A percentile compares a stretch with the other conserved stretches of the same genome.
Conservation (phyloP, 2,113 vertebrate species). For the Syngnathus floridae region DNA sequence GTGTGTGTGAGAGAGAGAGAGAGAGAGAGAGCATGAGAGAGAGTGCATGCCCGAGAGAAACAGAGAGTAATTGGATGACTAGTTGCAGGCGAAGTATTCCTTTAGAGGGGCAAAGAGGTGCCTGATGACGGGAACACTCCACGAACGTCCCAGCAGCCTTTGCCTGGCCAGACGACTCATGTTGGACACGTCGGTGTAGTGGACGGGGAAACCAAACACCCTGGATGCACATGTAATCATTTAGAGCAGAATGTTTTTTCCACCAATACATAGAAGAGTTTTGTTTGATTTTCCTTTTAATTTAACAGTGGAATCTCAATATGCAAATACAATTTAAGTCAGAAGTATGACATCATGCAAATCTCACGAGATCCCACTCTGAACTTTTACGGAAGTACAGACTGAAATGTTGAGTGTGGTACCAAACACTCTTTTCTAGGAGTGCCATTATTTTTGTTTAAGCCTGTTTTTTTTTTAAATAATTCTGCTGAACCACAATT, state of each 20-base stretch:
- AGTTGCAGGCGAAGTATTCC: slow-evolving; percentile 97
- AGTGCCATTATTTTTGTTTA: no score
- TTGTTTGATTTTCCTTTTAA: no score
- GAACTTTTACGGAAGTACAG: no score
- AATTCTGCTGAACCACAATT: no score
- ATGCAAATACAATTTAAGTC: no score
- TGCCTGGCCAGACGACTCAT: slow-evolving; percentile 98
- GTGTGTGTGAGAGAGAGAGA: slow-evolving; percentile 9
- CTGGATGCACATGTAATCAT: slow-evolving; percentile 52
- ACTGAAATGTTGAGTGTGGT: no score
- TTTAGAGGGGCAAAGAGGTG: slow-evolving; percentile 98
- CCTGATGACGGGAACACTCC: slow-evolving; percentile 96
- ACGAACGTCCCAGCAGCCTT: slow-evolving; percentile 93
- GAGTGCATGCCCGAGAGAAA: slow-evolving; percentile 4
- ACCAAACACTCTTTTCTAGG: no score
- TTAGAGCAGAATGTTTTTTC: background rate
- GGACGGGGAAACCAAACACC: slow-evolving; percentile 96
- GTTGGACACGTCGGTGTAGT: slow-evolving; percentile 98
- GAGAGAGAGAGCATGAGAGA: background rate
- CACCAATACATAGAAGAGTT: no score
- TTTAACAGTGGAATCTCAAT: no score
- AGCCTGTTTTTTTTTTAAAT: no score
- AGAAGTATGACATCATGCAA: no score
- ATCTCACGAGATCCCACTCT: no score
- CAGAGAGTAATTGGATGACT: slow-evolving; percentile 54